Evolutionary conservation across 2,888 invertebrate genomes (phyloP), one percentile per base, ranked within the genome.

Genomic region (Tricholauxania praeusta): DNA sequence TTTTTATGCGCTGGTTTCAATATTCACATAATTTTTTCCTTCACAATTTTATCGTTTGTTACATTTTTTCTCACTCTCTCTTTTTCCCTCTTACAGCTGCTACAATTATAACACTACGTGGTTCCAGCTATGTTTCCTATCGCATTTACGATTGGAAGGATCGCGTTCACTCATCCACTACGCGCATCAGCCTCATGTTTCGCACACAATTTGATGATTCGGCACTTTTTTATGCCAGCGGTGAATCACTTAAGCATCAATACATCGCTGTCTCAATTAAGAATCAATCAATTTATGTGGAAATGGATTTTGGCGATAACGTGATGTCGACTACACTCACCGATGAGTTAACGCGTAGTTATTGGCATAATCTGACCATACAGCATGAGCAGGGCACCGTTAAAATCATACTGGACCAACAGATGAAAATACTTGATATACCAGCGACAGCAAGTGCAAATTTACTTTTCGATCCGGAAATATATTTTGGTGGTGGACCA

Each of bases 141-240:
- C 91, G 96, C 73, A 94, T 97, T 64, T 97, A 97, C 87, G 95
- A 96, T 82, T 96, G 95, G 94, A 95, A 95, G 86, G 95, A 96
- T 85, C 91, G 95, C 73, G 95, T 96, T 15, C 96, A 96, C 84
- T 95, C 96, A 0, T 93, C 95, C 62, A 92, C 92, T 60, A 96
- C 95, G 75, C 90, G 95, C 81, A 94, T 97, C 83, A 96, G 96
- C 82, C 89, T 97, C 82, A 91, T 95, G 86, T 97, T 97, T 88
- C 90, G 95, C 92, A 97, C 97, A 12, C 91, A 93, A 80, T 95
- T 95, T 88, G 96, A 96, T 84, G 95, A 97, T 83, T 97, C 97
- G 12, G 96, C 95, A 3, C 87, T 98, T 75, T 95, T 97, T 85
- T 97, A 97, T 85, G 97, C 97, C 6, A 96, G 96, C 79, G 97